A percentile compares a stretch with the other conserved stretches of the same genome.
phyloP scores from a whole-genome alignment of 1,140 invertebrate genomes.

The Episyrphus balteatus region DNA sequence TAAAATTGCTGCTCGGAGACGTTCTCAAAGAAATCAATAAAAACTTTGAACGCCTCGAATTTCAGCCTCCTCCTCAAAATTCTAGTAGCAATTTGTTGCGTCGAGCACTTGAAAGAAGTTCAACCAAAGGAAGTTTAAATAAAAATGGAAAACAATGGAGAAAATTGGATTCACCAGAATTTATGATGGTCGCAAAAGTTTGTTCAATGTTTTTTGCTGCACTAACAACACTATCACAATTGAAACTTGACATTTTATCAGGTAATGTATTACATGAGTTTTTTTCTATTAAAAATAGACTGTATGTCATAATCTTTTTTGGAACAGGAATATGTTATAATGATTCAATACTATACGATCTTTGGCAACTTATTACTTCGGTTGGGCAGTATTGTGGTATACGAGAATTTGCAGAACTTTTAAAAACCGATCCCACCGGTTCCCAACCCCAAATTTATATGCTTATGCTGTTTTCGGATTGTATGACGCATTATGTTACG shows the following conservation, averaged over 20 bases:
- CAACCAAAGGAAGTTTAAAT: constrained; percentile 15
- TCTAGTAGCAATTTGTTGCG: constrained; percentile 32
- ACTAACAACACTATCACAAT: constrained; percentile 77
- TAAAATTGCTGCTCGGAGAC: constrained; percentile 38
- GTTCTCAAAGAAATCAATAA: constrained; percentile 24
- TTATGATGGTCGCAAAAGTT: constrained; percentile 67
- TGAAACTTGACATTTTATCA: constrained; percentile 89
- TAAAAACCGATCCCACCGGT: constrained; percentile 62
- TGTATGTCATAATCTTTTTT: constrained; percentile 4
- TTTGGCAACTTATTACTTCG: constrained; percentile 86
- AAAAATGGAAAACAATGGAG: constrained; percentile 27
- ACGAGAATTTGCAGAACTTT: constrained; percentile 79
- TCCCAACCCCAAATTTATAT: constrained; percentile 79
- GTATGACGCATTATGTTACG: constrained; percentile 96
- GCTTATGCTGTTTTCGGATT: constrained; percentile 88
- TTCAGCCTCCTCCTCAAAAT: constrained; percentile 25
- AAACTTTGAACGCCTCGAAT: constrained; percentile 33
- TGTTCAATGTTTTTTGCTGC: constrained; percentile 89
- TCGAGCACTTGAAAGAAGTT: constrained; percentile 29
- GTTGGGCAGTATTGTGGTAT: constrained; percentile 80
- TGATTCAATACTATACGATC: constrained; percentile 75
- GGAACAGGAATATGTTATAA: constrained; percentile 81
- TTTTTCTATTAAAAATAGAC: neutral
- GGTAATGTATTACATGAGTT: constrained; percentile 45
- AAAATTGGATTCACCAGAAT: constrained; percentile 62